Conservation (phyloP, 2,797 vertebrate genomes). For the Echeneis naucrates region DNA sequence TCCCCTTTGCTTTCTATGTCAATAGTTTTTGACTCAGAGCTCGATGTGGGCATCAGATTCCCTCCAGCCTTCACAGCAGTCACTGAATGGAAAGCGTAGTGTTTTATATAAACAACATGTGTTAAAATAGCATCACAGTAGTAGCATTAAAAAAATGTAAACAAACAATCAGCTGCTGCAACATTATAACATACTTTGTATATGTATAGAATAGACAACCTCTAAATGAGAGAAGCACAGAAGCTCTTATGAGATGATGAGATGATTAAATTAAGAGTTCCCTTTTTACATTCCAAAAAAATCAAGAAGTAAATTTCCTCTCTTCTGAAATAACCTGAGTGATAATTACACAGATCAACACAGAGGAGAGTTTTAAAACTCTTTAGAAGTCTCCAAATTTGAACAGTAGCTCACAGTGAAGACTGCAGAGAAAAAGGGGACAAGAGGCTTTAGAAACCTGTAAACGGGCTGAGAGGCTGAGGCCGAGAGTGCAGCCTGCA, state of each 20-base stretch:
- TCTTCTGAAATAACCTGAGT: not conserved
- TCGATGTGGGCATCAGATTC: conserved; percentile 37
- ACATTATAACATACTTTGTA: not conserved
- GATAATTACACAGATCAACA: not conserved
- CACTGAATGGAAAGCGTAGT: conserved; percentile 21
- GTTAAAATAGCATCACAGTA: not conserved
- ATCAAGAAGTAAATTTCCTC: not conserved
- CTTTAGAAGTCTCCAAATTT: not conserved
- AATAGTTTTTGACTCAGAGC: conserved; percentile 39
- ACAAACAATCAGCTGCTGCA: not conserved
- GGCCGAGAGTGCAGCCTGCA: not conserved
- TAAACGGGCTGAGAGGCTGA: not conserved
- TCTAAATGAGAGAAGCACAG: too few relatives aligned
- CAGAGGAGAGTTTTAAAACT: not conserved
- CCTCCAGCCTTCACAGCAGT: not conserved
- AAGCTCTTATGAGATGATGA: too few relatives aligned
- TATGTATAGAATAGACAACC: too few relatives aligned
- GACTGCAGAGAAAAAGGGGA: not conserved
- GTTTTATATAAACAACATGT: not conserved
- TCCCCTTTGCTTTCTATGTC: conserved; percentile 54
- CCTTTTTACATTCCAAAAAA: not conserved
- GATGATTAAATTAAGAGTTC: not conserved
- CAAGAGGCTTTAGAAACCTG: not conserved
- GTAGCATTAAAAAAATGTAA: not conserved
- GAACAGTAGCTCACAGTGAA: not conserved